Base-by-base conservation (phyloP, 2,113 vertebrate species). In the Irena cyanogastra region DNA sequence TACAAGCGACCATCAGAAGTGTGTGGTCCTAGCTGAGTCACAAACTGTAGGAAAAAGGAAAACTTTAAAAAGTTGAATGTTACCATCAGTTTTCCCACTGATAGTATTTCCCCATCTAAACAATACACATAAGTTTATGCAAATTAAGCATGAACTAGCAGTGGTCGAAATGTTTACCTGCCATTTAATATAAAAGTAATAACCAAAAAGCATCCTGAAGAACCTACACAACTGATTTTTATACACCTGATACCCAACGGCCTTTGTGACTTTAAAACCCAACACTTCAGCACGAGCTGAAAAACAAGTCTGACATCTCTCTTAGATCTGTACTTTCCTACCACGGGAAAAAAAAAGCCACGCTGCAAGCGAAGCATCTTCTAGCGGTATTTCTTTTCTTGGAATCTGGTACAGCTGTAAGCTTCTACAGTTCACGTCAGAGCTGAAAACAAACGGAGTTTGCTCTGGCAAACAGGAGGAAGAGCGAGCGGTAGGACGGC, bases 201-300 rank as follows among this genome's bases (percentile, higher is more conserved):
- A 74, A 60, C 23, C 4, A 60, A 16, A 39, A 39, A 8, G 26
- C 17, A 49, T 9, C 22, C 35, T 17, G 13, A 86, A 54, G 18
- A 79, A 82, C 16, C 5, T 22, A 14, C 22, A 33, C 5, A 33
- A 50, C 5, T n/a, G 4, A 26, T 18, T 76, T 71, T 56, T 54
- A 54, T 19, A n/a, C 2, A 57, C 2, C 21, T 42, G 41, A 77
- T 4, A 65, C 2, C 15, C 3, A 45, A 49, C 0, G 0, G 26
- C 8, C 35, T 54, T 21, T 15, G 10, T 6, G 23, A 37, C 30
- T 41, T 47, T 42, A 50, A 78, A 57, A 6, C 18, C 1, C 13
- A 8, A 45, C 9, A 59, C 19, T 30, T 64, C 54, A 68, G 47
- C 33, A 44, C 5, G 16, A 69, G 8, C 16, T 52, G 6, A 42